A percentile compares a stretch with the other conserved stretches of the same genome.
Conservation (phyloP, 1,140 invertebrate species). For the Thaumatotibia leucotreta region DNA sequence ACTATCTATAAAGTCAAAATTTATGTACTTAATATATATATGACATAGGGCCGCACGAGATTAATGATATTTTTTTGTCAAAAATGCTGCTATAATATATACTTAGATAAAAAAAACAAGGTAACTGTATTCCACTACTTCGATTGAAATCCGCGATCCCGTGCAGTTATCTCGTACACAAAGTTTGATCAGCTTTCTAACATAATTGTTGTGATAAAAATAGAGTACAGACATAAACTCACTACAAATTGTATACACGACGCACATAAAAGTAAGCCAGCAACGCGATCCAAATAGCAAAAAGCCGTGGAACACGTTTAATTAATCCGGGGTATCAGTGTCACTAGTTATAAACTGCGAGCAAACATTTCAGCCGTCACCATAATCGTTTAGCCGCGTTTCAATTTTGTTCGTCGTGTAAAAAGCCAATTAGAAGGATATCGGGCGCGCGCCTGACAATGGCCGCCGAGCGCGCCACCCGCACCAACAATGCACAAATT, state of each 20-base stretch:
- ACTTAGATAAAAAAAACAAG: too few species aligned
- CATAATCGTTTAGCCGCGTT: conserved; percentile 23
- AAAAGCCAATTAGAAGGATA: conserved; percentile 65
- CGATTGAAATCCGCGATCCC: too few species aligned
- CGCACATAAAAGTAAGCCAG: not conserved
- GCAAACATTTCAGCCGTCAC: conserved; percentile 17
- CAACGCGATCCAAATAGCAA: conserved; percentile 6
- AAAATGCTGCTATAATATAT: too few species aligned
- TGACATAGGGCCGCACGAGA: too few species aligned
- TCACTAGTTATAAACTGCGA: conserved; percentile 12
- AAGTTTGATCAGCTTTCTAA: not conserved
- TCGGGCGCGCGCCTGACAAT: conserved; percentile 43
- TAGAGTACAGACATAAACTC: not conserved
- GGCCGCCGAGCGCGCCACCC: conserved; percentile 36
- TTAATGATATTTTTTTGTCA: too few species aligned
- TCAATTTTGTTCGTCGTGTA: conserved; percentile 28
- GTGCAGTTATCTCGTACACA: too few species aligned
- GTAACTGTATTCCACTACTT: too few species aligned
- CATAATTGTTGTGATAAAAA: not conserved
- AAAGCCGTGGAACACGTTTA: conserved; percentile 9
- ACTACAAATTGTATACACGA: not conserved
- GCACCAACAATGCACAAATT: conserved; percentile 67
- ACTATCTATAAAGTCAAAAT: too few species aligned
- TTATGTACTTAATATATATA: too few species aligned
- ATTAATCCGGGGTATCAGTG: conserved; percentile 12